phyloP scores from a whole-genome alignment of 1,140 invertebrate genomes.

The Drosophila pseudoobscura region DNA sequence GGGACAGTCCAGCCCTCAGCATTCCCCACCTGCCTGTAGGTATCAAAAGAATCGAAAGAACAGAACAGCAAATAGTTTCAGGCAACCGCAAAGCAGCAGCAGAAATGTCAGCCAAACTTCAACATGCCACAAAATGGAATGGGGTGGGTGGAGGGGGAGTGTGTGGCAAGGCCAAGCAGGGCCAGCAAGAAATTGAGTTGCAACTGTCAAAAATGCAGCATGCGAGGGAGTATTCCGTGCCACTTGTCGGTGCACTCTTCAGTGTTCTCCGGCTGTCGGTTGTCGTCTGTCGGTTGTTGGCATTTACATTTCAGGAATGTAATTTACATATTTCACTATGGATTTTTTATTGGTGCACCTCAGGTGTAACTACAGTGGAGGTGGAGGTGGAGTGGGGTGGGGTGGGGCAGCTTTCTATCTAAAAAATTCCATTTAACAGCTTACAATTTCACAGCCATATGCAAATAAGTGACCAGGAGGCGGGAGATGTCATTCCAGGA shows the following conservation, averaged over 20 bases:
- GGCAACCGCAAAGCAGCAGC: conserved; percentile 50
- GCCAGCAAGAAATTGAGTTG: conserved; percentile 53
- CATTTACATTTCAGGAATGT: conserved; percentile 58
- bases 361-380: conserved; percentile 7
- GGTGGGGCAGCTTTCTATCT: conserved; percentile 1
- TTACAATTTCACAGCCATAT: conserved; percentile 42
- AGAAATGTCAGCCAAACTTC: conserved; percentile 54
- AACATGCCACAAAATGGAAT: conserved; percentile 29
- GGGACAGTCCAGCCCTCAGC: not conserved
- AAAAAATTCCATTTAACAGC: conserved; percentile 67
- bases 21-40: too few relatives aligned
- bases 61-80: conserved; percentile 12
- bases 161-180: too few relatives aligned
- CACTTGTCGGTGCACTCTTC: not conserved
- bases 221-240: conserved; percentile 21
- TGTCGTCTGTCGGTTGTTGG: conserved; percentile 27
- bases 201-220: conserved; percentile 68
- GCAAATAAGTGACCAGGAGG: conserved; percentile 28
- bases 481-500: conserved; percentile 4
- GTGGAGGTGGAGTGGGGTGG: not conserved
- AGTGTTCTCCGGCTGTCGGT: conserved; percentile 53
- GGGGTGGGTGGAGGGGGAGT: too few relatives aligned
- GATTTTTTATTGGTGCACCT: conserved; percentile 58
- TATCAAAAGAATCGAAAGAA: conserved; percentile 4
- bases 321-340: conserved; percentile 69